Conservation (phyloP, 2,113 vertebrate genomes). For the Diphyllodes magnificus region DNA sequence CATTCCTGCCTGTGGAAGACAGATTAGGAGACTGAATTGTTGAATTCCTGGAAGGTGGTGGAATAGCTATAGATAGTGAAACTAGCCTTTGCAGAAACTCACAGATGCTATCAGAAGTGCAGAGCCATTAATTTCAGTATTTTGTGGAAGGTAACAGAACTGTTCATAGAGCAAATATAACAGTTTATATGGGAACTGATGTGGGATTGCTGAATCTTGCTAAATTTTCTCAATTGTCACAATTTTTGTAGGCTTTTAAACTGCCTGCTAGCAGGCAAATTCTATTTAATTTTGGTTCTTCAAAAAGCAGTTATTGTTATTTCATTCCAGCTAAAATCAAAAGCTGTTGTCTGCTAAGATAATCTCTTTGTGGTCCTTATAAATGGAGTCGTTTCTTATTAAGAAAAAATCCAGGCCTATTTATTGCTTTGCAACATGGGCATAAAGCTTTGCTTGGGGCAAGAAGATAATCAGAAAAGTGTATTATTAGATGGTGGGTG, state of each 20-base stretch:
- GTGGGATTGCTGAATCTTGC: neutral
- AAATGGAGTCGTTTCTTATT: neutral
- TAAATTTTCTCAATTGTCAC: constrained; percentile 10
- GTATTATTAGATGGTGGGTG: neutral
- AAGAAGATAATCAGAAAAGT: neutral
- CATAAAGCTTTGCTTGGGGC: neutral
- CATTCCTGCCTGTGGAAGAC: constrained; percentile 44
- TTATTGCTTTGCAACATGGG: neutral
- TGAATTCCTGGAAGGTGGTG: constrained; percentile 52
- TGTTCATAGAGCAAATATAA: neutral
- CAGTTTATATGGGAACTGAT: neutral
- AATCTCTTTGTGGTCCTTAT: constrained; percentile 10
- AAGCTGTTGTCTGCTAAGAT: constrained; percentile 5
- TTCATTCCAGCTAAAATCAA: constrained; percentile 29
- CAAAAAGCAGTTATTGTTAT: constrained; percentile 25
- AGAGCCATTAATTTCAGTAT: neutral
- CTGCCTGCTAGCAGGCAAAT: constrained; percentile 3
- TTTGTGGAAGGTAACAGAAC: neutral
- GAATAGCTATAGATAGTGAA: constrained; percentile 19
- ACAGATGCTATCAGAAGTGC: neutral
- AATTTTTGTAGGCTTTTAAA: constrained; percentile 5
- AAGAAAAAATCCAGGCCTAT: neutral
- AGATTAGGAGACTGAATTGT: constrained; percentile 38
- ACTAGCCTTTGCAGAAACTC: neutral
- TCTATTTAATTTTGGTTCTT: constrained; percentile 5